Percentiles rank a stretch among this genome's conserved stretches.
These are phyloP conservation scores for Tympanoctomys barrerae DNA, from an alignment of 2,797 vertebrate genomes.

Conservation along the genomic window DNA sequence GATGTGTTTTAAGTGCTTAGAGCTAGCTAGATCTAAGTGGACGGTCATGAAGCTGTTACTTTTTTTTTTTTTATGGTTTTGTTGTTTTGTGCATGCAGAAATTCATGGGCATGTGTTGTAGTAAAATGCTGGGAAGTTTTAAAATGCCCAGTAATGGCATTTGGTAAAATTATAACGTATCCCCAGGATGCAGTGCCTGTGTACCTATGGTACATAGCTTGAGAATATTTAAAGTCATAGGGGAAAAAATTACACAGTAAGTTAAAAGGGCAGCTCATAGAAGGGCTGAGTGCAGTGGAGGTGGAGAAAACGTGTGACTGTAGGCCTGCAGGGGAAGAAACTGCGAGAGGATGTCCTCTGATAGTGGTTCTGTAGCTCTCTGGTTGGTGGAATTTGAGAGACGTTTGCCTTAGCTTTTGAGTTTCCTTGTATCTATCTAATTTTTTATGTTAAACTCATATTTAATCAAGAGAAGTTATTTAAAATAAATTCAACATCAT, in stretches of 20 bases:
- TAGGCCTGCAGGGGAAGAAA: background rate
- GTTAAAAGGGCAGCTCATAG: background rate
- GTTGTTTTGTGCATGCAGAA: background rate
- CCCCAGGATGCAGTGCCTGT: background rate
- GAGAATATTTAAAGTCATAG: slow-evolving; percentile 19
- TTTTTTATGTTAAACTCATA: background rate
- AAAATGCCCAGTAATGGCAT: background rate
- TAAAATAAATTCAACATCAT: slow-evolving; percentile 64
- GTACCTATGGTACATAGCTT: background rate
- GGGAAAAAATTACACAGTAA: slow-evolving; percentile 13
- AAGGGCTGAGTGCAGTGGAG: background rate
- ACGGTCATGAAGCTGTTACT: background rate
- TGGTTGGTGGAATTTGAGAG: background rate
- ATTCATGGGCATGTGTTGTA: background rate
- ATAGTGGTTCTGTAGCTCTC: background rate
- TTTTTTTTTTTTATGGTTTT: background rate
- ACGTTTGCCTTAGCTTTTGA: slow-evolving; percentile 59
- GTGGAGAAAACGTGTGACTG: background rate
- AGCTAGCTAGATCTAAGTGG: background rate
- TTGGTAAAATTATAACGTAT: background rate
- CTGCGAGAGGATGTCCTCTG: background rate
- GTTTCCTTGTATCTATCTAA: background rate
- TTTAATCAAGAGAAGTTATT: slow-evolving; percentile 65
- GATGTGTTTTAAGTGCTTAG: background rate
- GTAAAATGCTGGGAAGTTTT: background rate